phyloP scores from a whole-genome alignment of 2,797 vertebrate genomes.

The Tachyglossus aculeatus region DNA sequence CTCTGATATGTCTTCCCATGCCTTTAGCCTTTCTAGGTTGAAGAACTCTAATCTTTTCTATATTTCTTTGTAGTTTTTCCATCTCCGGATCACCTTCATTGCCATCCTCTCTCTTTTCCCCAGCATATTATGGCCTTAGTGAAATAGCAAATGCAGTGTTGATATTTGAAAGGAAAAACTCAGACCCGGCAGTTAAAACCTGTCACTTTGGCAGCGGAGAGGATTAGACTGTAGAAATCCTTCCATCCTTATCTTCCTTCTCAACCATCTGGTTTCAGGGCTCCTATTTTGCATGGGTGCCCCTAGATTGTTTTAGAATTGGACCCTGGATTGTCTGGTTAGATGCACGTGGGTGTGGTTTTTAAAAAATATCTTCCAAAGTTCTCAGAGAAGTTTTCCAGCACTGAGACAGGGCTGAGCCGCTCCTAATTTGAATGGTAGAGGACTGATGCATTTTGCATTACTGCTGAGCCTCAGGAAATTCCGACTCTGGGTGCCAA shows the following conservation, averaged over 20 bases:
- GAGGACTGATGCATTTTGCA: slow-evolving; percentile 27
- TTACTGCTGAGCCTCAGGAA: slow-evolving; percentile 47
- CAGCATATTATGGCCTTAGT: no score
- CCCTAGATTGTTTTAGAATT: not conserved
- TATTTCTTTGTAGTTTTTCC: no score
- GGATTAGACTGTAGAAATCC: not conserved
- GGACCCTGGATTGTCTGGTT: not conserved
- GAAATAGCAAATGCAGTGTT: no score
- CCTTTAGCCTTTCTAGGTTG: no score
- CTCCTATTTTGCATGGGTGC: not conserved
- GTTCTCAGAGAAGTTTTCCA: slow-evolving; percentile 15
- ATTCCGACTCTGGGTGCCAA: slow-evolving; percentile 44
- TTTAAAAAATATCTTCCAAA: not conserved
- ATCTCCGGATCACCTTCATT: no score
- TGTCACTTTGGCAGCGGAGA: no score
- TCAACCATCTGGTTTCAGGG: not conserved
- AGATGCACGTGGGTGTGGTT: slow-evolving; percentile 8
- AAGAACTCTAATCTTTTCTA: no score
- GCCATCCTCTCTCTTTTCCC: no score
- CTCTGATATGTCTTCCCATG: no score
- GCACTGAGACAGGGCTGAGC: slow-evolving; percentile 31
- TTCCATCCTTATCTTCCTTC: not conserved
- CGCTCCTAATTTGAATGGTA: slow-evolving; percentile 47
- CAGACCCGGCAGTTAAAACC: no score
- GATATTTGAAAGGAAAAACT: no score